A percentile compares a stretch with the other conserved stretches of the same genome.
Conservation (phyloP, 2,113 vertebrate genomes). For the Anguilla rostrata region DNA sequence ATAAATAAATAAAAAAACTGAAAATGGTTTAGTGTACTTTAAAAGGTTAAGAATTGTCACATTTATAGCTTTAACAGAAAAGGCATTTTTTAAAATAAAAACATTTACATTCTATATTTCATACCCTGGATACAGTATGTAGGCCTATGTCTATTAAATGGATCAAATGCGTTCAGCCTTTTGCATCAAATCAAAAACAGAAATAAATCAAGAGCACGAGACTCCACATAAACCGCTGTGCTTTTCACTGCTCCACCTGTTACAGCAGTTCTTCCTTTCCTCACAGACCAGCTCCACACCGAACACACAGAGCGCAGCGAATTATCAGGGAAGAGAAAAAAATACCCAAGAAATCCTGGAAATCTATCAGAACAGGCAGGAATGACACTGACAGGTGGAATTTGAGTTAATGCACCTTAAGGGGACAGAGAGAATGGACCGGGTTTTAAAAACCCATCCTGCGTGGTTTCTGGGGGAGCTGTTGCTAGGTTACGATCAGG, state of each 20-base stretch:
- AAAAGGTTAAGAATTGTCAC: too few species aligned
- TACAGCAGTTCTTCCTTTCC: not conserved
- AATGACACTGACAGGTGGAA: slow-evolving; percentile 14
- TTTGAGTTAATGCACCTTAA: slow-evolving; percentile 30
- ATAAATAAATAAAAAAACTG: too few species aligned
- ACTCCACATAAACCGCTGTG: slow-evolving; percentile 8
- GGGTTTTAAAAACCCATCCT: slow-evolving; percentile 35
- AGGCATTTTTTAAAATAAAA: too few species aligned
- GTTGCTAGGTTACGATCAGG: slow-evolving; percentile 55
- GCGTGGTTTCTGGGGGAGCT: slow-evolving; percentile 35
- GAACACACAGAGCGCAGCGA: not conserved
- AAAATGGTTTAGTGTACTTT: too few species aligned
- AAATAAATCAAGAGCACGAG: not conserved
- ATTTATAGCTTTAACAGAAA: too few species aligned
- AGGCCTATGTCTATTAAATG: not conserved
- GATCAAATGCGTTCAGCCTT: not conserved
- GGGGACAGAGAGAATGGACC: slow-evolving; percentile 1
- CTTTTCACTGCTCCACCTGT: not conserved
- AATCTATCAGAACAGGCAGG: not conserved
- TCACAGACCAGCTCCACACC: not conserved
- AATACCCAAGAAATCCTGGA: slow-evolving; percentile 11
- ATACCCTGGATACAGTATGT: too few species aligned
- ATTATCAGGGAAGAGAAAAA: slow-evolving; percentile 6
- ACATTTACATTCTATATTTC: too few species aligned
- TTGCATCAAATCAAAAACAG: not conserved